These are phyloP conservation scores for Pristionchus arcanus DNA, from an alignment of 2,888 invertebrate genomes.

Conservation along the genomic window DNA sequence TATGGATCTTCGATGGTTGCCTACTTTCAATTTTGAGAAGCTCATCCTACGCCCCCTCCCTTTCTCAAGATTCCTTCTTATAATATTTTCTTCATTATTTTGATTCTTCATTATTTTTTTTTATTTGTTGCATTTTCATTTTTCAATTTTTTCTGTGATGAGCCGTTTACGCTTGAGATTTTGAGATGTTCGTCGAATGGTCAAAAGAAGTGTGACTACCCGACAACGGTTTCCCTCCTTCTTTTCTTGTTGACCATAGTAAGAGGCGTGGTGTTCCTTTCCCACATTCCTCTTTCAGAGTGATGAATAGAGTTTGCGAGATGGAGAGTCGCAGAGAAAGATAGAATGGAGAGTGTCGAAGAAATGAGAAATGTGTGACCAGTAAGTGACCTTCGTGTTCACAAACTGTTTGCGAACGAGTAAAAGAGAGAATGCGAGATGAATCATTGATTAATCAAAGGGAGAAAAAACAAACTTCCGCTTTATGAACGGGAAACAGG, in stretches of 20 bases:
- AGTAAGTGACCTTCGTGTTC: constrained; percentile 17
- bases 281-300: background rate
- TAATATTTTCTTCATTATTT: no score
- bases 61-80: no score
- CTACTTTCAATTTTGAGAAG: no score
- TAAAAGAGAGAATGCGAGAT: background rate
- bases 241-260: background rate
- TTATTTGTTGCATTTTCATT: no score
- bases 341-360: background rate
- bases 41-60: no score
- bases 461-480: background rate
- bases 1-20: no score
- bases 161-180: no score
- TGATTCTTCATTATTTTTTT: no score
- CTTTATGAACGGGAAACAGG: background rate
- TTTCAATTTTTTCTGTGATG: no score
- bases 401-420: background rate
- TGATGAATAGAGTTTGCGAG: background rate
- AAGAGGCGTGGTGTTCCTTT: background rate
- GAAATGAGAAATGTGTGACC: background rate
- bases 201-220: background rate
- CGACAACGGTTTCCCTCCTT: background rate
- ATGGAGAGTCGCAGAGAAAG: background rate
- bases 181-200: background rate
- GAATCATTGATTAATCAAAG: background rate